Evolutionary conservation across 2,888 invertebrate genomes (phyloP).

Genomic region (Lypha dubia): DNA sequence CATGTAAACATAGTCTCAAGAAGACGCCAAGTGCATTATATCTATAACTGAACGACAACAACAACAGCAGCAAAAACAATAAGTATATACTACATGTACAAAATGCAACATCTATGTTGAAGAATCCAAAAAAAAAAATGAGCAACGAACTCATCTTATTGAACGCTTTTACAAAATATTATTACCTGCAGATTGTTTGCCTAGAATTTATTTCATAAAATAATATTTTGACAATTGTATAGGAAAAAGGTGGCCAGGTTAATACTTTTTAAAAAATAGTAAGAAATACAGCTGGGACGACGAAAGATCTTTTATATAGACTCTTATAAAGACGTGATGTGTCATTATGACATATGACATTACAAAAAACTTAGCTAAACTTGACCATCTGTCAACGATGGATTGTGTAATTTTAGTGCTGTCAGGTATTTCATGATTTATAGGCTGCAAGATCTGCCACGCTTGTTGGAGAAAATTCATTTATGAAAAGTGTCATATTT

Average conservation of each 20-base stretch:
- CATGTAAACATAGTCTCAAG: background rate
- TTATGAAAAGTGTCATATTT: too few relatives aligned
- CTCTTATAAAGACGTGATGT: too few relatives aligned
- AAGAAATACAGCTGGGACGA: too few relatives aligned
- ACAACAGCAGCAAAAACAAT: too few relatives aligned
- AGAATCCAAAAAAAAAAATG: conserved; percentile 8
- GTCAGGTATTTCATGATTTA: too few relatives aligned
- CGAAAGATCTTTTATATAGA: too few relatives aligned
- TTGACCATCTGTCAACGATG: too few relatives aligned
- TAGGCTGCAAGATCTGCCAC: too few relatives aligned
- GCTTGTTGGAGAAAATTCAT: too few relatives aligned
- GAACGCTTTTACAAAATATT: conserved; percentile 57
- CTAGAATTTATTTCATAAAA: conserved; percentile 57
- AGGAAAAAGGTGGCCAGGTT: conserved; percentile 14
- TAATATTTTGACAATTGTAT: conserved; percentile 42
- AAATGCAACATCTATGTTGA: conserved; percentile 9
- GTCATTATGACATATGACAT: too few relatives aligned
- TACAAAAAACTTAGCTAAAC: too few relatives aligned
- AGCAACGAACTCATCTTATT: conserved; percentile 43
- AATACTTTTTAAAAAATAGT: background rate
- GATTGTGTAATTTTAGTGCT: too few relatives aligned
- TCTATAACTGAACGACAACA: conserved; percentile 16
- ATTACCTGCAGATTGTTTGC: conserved; percentile 65
- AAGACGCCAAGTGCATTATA: conserved; percentile 68
- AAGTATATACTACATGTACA: conserved; percentile 6